These are phyloP conservation scores for Nemotelus pantherinus DNA, from an alignment of 2,888 invertebrate species.

Conservation along the genomic window DNA sequence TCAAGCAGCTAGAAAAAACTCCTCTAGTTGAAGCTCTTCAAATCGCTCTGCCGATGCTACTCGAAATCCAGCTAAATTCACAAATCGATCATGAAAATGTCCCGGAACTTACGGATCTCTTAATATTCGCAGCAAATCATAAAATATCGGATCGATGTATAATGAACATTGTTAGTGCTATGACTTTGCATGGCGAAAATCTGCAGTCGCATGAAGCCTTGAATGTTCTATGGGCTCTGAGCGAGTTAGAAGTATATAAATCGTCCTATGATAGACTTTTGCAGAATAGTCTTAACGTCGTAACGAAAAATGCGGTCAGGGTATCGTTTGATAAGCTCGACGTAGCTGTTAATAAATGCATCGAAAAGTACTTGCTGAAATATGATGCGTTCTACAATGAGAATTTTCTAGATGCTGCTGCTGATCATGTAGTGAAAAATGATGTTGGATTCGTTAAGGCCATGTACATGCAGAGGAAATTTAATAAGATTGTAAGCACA, in stretches of 20 bases:
- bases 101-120: constrained; percentile 66
- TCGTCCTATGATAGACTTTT: constrained; percentile 67
- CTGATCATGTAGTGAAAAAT: constrained; percentile 67
- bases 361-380: constrained; percentile 65
- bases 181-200: constrained; percentile 65
- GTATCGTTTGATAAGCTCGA: constrained; percentile 67
- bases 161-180: constrained; percentile 67
- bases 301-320: constrained; percentile 60
- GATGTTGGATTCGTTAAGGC: constrained; percentile 67
- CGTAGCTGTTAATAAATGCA: constrained; percentile 66
- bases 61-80: constrained; percentile 70
- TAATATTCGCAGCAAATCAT: constrained; percentile 67
- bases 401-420: constrained; percentile 69
- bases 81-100: constrained; percentile 70
- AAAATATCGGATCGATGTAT: constrained; percentile 67
- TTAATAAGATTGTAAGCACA: constrained; percentile 69
- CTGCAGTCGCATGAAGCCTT: constrained; percentile 66
- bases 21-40: constrained; percentile 73
- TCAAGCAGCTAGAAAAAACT: constrained; percentile 66
- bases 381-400: constrained; percentile 71
- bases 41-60: constrained; percentile 74
- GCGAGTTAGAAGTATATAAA: constrained; percentile 65
- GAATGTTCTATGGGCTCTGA: constrained; percentile 69
- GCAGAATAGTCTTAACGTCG: constrained; percentile 66
- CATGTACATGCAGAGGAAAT: constrained; percentile 66